Evolutionary conservation across 1,140 invertebrate species (phyloP).

Genomic region (Bombus ignitus): DNA sequence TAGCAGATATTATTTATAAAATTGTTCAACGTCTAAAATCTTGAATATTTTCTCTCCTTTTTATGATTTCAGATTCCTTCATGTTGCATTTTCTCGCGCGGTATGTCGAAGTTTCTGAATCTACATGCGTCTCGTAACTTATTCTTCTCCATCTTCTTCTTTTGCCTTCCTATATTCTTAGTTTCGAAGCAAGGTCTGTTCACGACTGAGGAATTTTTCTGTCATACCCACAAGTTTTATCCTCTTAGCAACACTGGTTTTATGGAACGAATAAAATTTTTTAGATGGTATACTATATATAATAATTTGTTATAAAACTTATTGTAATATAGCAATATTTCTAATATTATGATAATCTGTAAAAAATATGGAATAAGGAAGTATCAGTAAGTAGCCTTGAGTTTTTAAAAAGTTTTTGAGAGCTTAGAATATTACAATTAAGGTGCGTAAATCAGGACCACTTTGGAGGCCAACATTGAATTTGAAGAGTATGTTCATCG

Average conservation of each 20-base stretch:
- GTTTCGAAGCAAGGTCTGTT: neutral
- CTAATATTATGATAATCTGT: too few relatives aligned
- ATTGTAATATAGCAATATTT: neutral
- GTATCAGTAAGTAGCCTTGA: too few relatives aligned
- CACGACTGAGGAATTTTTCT: neutral
- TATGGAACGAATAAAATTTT: neutral
- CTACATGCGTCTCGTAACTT: neutral
- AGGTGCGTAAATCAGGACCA: too few relatives aligned
- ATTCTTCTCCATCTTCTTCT: neutral
- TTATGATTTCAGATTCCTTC: neutral
- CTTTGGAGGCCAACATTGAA: neutral
- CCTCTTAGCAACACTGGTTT: neutral
- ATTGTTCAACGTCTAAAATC: too few relatives aligned
- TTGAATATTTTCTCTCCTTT: neutral
- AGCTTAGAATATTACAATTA: too few relatives aligned
- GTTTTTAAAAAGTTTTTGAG: too few relatives aligned
- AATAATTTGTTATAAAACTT: neutral
- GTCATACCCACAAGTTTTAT: constrained; percentile 2
- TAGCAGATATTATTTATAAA: too few relatives aligned
- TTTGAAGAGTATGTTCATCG: neutral
- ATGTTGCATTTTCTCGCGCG: neutral
- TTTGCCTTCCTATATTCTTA: neutral
- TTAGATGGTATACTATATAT: neutral
- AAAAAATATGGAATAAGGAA: too few relatives aligned
- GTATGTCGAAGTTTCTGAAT: neutral